Conservation (phyloP, 2,113 vertebrate genomes). For the Phasianus colchicus region DNA sequence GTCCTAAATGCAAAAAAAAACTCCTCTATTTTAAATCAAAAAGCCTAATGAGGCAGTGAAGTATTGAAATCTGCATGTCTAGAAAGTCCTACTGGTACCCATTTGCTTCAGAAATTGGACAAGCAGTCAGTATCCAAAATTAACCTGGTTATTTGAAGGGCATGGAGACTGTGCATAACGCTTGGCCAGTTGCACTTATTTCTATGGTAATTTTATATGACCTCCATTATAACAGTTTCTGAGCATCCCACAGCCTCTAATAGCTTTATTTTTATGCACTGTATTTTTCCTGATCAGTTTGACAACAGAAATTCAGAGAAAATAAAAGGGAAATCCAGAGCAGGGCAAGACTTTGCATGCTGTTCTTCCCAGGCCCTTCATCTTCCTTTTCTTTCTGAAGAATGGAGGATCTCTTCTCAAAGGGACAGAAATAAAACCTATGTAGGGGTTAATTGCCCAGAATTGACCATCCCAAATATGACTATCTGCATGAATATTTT, state of each 20-base stretch:
- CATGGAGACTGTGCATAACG: background rate
- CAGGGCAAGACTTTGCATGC: background rate
- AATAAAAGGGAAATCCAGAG: background rate
- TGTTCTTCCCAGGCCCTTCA: background rate
- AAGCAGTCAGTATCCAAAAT: background rate
- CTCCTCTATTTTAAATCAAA: background rate
- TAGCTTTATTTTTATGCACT: background rate
- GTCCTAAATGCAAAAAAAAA: background rate
- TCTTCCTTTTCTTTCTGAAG: background rate
- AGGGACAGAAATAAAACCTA: background rate
- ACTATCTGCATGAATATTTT: background rate
- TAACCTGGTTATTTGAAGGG: background rate
- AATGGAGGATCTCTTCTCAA: background rate
- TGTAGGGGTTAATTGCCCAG: background rate
- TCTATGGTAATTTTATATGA: background rate
- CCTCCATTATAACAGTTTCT: background rate
- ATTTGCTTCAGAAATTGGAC: background rate
- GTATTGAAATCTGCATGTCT: background rate
- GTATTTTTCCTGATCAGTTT: background rate
- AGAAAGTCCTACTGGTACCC: background rate
- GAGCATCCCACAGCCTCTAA: background rate
- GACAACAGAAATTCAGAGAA: background rate
- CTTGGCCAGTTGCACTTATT: background rate
- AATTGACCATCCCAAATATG: background rate
- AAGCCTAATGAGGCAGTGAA: background rate